These are phyloP conservation scores for Lasioglossum zephyrum DNA, from an alignment of 2,888 invertebrate genomes.

Conservation along the genomic window DNA sequence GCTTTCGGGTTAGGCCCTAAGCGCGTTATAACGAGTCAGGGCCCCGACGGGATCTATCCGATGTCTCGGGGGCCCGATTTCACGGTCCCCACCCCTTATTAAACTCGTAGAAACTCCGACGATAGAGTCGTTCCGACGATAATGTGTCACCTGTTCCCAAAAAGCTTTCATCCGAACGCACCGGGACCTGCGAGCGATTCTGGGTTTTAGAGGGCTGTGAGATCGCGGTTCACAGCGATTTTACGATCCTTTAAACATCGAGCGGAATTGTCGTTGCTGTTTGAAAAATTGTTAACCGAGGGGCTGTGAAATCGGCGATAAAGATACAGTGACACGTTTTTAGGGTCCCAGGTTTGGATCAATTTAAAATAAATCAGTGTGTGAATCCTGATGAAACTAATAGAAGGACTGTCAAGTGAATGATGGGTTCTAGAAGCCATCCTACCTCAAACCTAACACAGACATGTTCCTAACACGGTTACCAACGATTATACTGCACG, in stretches of 20 bases:
- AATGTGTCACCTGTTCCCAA: conserved; percentile 28
- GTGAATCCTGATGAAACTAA: background rate
- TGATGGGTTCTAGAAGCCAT: background rate
- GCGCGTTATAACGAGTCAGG: conserved; percentile 48
- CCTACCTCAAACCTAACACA: too few relatives aligned
- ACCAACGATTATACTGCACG: background rate
- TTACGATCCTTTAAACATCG: conserved; percentile 26
- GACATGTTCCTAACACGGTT: background rate
- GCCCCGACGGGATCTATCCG: conserved; percentile 8
- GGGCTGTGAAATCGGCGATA: background rate
- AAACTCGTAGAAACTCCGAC: conserved; percentile 15
- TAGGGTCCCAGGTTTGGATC: background rate
- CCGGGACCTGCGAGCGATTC: background rate
- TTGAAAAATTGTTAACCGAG: background rate
- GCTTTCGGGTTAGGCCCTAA: conserved; percentile 45
- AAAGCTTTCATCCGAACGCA: background rate
- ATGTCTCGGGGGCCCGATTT: conserved; percentile 34
- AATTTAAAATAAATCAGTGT: background rate
- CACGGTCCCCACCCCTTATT: conserved; percentile 24
- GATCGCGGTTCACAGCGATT: conserved; percentile 3
- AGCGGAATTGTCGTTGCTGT: background rate
- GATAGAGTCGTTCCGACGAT: conserved; percentile 47
- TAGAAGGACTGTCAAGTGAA: background rate
- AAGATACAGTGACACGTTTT: background rate
- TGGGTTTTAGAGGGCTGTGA: background rate